Conservation (phyloP, 2,797 vertebrate genomes). For the Scolopax bukidnonensis region DNA sequence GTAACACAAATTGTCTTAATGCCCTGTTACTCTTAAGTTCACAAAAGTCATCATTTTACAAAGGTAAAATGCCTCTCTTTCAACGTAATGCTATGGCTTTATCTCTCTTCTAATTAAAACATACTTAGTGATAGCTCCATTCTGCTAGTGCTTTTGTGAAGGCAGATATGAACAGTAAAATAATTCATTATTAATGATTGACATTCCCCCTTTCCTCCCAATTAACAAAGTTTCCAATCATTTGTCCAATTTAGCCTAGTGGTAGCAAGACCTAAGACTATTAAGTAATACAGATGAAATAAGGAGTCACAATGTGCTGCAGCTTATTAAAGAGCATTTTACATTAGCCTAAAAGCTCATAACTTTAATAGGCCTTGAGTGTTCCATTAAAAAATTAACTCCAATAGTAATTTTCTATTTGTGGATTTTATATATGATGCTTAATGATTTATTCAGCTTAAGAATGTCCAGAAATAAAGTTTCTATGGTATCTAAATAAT, state of each 20-base stretch:
- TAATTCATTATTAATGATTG: background rate
- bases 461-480: background rate
- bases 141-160: background rate
- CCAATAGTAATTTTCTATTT: background rate
- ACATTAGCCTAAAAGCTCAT: background rate
- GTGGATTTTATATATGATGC: background rate
- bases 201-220: background rate
- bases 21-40: background rate
- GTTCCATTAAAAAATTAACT: constrained; percentile 6
- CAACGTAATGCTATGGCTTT: background rate
- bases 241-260: constrained; percentile 40
- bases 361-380: background rate
- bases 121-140: background rate
- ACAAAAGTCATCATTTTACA: background rate
- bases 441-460: background rate
- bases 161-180: background rate
- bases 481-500: background rate
- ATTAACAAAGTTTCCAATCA: constrained; percentile 9
- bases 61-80: background rate
- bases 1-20: background rate
- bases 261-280: background rate
- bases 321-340: constrained; percentile 14
- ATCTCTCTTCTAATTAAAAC: background rate
- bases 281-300: background rate
- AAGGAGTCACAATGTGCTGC: background rate